Evolutionary conservation across 2,113 vertebrate genomes (phyloP), one percentile per base, ranked within the genome.

Genomic region (Tenrec ecaudatus): DNA sequence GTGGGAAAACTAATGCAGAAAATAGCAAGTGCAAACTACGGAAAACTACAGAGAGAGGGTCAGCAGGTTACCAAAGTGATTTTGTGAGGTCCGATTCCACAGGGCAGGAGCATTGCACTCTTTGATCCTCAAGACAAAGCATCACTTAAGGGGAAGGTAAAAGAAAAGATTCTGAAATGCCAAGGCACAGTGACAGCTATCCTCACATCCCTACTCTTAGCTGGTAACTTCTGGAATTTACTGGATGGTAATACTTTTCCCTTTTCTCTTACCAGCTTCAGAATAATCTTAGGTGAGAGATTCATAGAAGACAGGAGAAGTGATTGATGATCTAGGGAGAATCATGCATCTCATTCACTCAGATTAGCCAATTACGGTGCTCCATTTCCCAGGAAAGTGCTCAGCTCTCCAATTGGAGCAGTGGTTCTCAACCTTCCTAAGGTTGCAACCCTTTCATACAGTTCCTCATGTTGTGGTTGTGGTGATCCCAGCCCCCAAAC

Each of bases 61-160:
- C 43, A 47, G 10, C 43, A 47, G 43, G 43, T 10, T 47, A 47
- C 43, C 5, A 5, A 47, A 47, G 43, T 47, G 43, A 20, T 6
- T 60, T 60, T 60, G 20, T 19, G 14, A 60, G 58, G 58, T 60
- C 14, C 58, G 15, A 60, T 16, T 60, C 3, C 20, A 47, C 43
- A 60, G 58, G 58, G 20, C 3, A 60, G 15, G 66, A 15, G 43
- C 25, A 38, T 87, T 62, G n/a, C 16, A 47, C 40, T 29, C 75
- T 29, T 33, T 82, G 69, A 82, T 43, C 12, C 69, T 91, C 53
- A 82, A 93, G 77, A 71, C 77, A 77, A 87, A 57, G 36, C 10
- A 9, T 3, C 36, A 77, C 77, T 85, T 60, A n/a, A 38, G 69
- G 64, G 12, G 43, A 40, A n/a, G 68, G 73, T 47, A 47, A 60